Conservation (phyloP, 2,113 vertebrate genomes). For the Forbesichthys agassizii region DNA sequence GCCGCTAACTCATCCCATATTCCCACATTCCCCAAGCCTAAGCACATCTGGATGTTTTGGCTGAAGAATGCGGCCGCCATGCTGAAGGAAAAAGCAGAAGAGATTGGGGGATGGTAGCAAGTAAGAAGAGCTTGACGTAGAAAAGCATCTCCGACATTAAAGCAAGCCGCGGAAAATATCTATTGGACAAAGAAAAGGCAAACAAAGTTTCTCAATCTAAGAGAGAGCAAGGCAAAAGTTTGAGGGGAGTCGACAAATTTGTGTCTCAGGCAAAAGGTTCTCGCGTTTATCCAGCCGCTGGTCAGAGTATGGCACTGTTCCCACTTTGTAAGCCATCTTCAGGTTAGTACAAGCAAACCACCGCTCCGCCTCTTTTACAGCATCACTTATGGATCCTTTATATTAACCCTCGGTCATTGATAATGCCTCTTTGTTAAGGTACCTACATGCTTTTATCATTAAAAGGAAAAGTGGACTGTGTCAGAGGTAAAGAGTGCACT, state of each 20-base stretch:
- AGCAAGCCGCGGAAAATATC: neutral
- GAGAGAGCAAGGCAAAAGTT: neutral
- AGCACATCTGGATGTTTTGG: slow-evolving; percentile 70
- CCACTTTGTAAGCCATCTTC: slow-evolving; percentile 59
- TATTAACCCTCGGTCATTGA: slow-evolving; percentile 2
- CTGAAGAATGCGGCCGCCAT: neutral
- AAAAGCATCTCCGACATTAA: neutral
- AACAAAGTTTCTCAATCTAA: neutral
- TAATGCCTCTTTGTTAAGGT: neutral
- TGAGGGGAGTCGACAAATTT: slow-evolving; percentile 1
- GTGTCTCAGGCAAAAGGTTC: slow-evolving; percentile 26
- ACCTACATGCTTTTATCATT: neutral
- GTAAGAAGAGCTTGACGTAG: neutral
- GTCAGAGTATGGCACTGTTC: slow-evolving; percentile 65
- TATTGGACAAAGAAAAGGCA: neutral
- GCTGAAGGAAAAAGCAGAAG: neutral
- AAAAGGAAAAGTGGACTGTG: neutral
- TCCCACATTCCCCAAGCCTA: slow-evolving; percentile 28
- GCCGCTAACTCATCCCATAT: slow-evolving; percentile 44
- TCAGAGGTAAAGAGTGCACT: neutral
- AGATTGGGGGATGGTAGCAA: neutral
- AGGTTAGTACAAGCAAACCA: slow-evolving; percentile 69
- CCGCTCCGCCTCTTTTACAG: slow-evolving; percentile 34
- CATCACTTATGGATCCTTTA: slow-evolving; percentile 18
- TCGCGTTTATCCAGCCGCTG: slow-evolving; percentile 39